Evolutionary conservation across 2,888 invertebrate genomes (phyloP), one percentile per base, ranked within the genome.

Genomic region (Dryadula phaetusa): DNA sequence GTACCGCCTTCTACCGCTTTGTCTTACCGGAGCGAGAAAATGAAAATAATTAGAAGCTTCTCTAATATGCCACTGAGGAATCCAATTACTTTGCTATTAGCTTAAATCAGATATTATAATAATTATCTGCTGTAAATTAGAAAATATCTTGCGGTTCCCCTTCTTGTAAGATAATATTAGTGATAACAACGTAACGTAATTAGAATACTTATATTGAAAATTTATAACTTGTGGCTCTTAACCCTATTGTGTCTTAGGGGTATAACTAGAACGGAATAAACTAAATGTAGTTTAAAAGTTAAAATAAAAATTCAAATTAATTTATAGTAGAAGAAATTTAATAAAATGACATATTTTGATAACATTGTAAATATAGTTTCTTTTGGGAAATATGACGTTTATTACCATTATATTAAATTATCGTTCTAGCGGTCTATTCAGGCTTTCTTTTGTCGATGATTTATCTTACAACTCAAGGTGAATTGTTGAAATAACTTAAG

Each of bases 381-480:
- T n/a, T n/a, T n/a, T n/a, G n/a, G n/a, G n/a, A n/a, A n/a, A n/a
- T n/a, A n/a, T n/a, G n/a, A n/a, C n/a, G n/a, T n/a, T n/a, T n/a
- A n/a, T n/a, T n/a, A n/a, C n/a, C n/a, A 28, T 52, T 28, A 22
- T 37, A 37, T 37, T 14, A 37, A 37, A 22, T 37, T 18, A n/a
- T 18, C 37, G 64, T 18, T 2, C 25, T 44, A 32, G n/a, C 16
- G 44, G 16, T 14, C 28, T 32, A 46, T 32, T 46, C 44, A 60
- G 32, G 20, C 12, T 20, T 32, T 60, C 44, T 60, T 44, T 60
- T 60, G 28, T 44, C 4, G 14, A 28, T 46, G 44, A 60, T 46
- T 60, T n/a, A 60, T 60, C 28, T 25, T 18, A 60, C 46, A 46
- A 32, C 32, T 44, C 44, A 32, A 46, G 46, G 44, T 60, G 60